phyloP scores from a whole-genome alignment of 2,888 invertebrate species.

The Branchellion lobata region DNA sequence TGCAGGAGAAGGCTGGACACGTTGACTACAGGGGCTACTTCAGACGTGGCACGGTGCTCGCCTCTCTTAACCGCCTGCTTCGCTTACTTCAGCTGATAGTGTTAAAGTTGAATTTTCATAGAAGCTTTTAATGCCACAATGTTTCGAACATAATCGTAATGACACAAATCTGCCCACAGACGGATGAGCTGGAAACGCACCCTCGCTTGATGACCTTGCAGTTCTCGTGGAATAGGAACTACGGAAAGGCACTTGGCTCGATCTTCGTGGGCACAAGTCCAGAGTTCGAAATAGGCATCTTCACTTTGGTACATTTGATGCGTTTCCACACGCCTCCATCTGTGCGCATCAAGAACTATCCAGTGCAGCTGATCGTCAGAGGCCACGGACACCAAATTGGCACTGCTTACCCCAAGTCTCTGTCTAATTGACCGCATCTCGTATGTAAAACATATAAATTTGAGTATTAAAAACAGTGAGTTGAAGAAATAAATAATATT shows the following conservation, averaged over 20 bases:
- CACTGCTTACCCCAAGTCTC: constrained; percentile 53
- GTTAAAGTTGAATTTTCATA: too few relatives aligned
- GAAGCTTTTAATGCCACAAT: too few relatives aligned
- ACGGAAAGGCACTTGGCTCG: constrained; percentile 60
- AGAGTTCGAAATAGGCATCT: constrained; percentile 62
- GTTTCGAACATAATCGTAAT: too few relatives aligned
- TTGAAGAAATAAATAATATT: too few relatives aligned
- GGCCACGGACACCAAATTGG: constrained; percentile 56
- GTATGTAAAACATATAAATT: too few relatives aligned
- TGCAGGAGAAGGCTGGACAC: constrained; percentile 60
- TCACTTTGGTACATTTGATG: constrained; percentile 57
- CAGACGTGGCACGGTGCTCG: constrained; percentile 60
- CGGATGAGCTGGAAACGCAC: constrained; percentile 54
- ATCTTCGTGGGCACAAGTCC: constrained; percentile 58
- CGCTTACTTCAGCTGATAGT: too few relatives aligned
- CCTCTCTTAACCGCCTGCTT: too few relatives aligned
- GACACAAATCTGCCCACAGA: too few relatives aligned
- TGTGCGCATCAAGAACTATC: constrained; percentile 58
- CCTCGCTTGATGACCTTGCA: constrained; percentile 60
- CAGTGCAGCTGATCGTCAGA: constrained; percentile 56
- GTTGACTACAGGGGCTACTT: constrained; percentile 62
- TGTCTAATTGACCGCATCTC: constrained; percentile 46
- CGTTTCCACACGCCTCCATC: constrained; percentile 51
- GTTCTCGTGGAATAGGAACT: constrained; percentile 57
- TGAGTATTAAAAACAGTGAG: too few relatives aligned